Conservation (phyloP, 2,888 invertebrate species). For the Emmelina monodactyla region DNA sequence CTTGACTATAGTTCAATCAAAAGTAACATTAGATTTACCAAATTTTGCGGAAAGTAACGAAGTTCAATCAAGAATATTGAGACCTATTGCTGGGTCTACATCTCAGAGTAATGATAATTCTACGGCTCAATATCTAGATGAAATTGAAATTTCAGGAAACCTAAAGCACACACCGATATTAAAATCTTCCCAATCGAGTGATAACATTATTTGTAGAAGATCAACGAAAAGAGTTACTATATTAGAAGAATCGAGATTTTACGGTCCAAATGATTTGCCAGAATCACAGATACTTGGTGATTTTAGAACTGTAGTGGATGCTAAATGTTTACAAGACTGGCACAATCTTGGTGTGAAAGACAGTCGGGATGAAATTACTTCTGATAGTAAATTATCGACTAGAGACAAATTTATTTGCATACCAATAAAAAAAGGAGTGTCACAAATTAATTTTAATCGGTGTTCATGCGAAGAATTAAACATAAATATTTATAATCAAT, state of each 20-base stretch:
- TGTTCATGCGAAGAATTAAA: slow-evolving; percentile 48
- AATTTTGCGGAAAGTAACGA: no score
- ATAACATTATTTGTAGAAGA: slow-evolving; percentile 17
- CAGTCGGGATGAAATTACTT: slow-evolving; percentile 35
- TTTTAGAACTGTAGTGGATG: slow-evolving; percentile 40
- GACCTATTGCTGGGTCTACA: no score
- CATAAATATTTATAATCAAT: slow-evolving; percentile 41
- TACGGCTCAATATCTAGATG: no score
- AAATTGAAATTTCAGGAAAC: no score
- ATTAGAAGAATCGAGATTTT: no score
- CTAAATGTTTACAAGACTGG: slow-evolving; percentile 35
- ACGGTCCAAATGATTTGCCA: background rate
- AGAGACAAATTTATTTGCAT: slow-evolving; percentile 25
- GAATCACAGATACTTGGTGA: slow-evolving; percentile 29
- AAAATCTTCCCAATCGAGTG: no score
- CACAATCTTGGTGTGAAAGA: slow-evolving; percentile 36
- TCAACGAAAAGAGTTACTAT: slow-evolving; percentile 42
- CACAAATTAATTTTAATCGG: slow-evolving; percentile 34
- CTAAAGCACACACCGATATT: no score
- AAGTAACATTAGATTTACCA: no score
- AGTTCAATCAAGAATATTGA: no score
- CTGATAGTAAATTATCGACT: no score
- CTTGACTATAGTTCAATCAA: no score
- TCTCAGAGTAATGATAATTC: no score
- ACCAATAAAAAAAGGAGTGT: slow-evolving; percentile 38